These are phyloP conservation scores for Psittacula echo DNA, from an alignment of 2,797 vertebrate genomes.

Conservation along the genomic window DNA sequence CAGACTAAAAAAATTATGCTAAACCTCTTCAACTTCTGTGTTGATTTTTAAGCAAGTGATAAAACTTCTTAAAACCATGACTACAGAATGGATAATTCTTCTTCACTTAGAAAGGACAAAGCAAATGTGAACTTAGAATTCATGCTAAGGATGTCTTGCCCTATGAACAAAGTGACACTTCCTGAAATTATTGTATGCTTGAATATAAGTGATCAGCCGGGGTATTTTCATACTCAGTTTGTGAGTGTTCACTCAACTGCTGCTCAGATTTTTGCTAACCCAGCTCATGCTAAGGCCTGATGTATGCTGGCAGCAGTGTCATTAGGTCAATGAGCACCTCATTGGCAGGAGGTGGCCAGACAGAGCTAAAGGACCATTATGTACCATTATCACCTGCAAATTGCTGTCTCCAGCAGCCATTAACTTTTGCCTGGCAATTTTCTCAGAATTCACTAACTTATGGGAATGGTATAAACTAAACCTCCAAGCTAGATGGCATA, in stretches of 20 bases:
- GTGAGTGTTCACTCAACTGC: neutral
- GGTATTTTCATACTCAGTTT: neutral
- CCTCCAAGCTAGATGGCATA: neutral
- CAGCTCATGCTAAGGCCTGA: neutral
- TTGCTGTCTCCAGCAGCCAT: neutral
- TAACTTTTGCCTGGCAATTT: neutral
- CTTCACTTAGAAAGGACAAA: neutral
- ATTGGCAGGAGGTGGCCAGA: neutral
- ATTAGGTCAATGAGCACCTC: neutral
- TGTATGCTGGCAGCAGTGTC: neutral
- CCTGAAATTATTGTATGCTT: neutral
- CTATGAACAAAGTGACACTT: neutral
- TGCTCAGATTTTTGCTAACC: neutral
- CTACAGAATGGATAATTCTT: neutral
- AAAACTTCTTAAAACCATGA: neutral
- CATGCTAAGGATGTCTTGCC: neutral
- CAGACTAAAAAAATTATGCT: neutral
- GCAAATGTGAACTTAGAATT: neutral
- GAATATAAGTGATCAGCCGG: neutral
- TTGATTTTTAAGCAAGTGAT: neutral
- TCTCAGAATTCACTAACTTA: neutral
- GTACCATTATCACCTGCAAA: neutral
- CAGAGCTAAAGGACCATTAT: neutral
- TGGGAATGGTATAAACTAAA: neutral
- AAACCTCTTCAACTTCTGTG: neutral